A percentile compares a stretch with the other conserved stretches of the same genome.
Conservation (phyloP, 2,888 invertebrate species). For the Tipula helvola region DNA sequence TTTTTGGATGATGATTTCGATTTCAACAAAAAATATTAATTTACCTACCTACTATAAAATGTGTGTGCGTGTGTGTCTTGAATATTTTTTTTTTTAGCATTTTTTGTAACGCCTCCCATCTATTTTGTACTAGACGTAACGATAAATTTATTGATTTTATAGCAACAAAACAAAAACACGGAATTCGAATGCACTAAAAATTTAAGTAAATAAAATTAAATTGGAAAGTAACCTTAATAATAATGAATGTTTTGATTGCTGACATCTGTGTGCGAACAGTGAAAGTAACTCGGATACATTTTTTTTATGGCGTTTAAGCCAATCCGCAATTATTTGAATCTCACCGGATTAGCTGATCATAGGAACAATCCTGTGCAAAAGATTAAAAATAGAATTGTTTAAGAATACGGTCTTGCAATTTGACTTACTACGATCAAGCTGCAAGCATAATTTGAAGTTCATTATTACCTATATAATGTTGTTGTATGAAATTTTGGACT, state of each 20-base stretch:
- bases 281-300: not conserved
- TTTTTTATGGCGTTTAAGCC: not conserved
- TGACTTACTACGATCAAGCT: too few species aligned
- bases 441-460: not conserved
- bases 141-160: not conserved
- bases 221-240: not conserved
- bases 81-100: constrained; percentile 8
- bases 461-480: not conserved
- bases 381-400: too few species aligned
- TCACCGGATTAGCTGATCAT: not conserved
- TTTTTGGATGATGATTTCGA: constrained; percentile 29
- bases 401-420: not conserved
- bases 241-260: not conserved
- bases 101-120: not conserved
- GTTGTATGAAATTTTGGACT: not conserved
- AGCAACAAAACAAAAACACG: not conserved
- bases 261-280: not conserved
- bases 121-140: not conserved
- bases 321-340: not conserved
- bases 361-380: not conserved
- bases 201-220: not conserved
- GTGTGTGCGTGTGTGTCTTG: constrained; percentile 6
- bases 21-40: constrained; percentile 27
- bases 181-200: not conserved
- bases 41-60: not conserved